Percentiles rank a stretch among this genome's conserved stretches.
Conservation (phyloP, 1,140 invertebrate species). For the Ooceraea biroi region DNA sequence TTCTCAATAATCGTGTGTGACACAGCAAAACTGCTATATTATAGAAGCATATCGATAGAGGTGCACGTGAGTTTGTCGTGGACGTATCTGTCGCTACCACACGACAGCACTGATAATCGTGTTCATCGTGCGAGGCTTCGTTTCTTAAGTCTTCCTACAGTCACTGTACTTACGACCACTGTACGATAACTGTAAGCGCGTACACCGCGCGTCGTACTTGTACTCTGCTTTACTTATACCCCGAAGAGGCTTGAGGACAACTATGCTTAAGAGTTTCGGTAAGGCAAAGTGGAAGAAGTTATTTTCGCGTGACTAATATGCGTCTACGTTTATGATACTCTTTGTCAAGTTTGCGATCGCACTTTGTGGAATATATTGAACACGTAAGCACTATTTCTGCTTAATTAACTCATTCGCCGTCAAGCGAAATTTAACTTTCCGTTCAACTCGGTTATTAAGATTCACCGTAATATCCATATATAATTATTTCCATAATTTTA, state of each 20-base stretch:
- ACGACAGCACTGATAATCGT: slow-evolving; percentile 10
- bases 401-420: too few relatives aligned
- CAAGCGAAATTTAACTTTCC: too few relatives aligned
- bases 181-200: slow-evolving; percentile 24
- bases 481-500: too few relatives aligned
- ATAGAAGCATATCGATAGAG: background rate
- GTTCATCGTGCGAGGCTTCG: slow-evolving; percentile 26
- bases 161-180: background rate
- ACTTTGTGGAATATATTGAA: too few relatives aligned
- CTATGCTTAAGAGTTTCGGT: slow-evolving; percentile 10
- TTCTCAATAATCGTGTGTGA: background rate
- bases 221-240: slow-evolving; percentile 13
- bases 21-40: slow-evolving; percentile 6
- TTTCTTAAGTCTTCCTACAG: slow-evolving; percentile 15
- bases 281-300: background rate
- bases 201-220: background rate
- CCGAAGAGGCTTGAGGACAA: slow-evolving; percentile 16
- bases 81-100: background rate
- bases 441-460: too few relatives aligned
- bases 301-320: too few relatives aligned
- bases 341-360: too few relatives aligned
- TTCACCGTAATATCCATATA: too few relatives aligned
- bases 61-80: background rate
- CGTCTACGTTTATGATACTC: too few relatives aligned
- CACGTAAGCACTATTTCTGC: too few relatives aligned